phyloP scores from a whole-genome alignment of 2,888 invertebrate genomes.

The Mylabris sibirica region DNA sequence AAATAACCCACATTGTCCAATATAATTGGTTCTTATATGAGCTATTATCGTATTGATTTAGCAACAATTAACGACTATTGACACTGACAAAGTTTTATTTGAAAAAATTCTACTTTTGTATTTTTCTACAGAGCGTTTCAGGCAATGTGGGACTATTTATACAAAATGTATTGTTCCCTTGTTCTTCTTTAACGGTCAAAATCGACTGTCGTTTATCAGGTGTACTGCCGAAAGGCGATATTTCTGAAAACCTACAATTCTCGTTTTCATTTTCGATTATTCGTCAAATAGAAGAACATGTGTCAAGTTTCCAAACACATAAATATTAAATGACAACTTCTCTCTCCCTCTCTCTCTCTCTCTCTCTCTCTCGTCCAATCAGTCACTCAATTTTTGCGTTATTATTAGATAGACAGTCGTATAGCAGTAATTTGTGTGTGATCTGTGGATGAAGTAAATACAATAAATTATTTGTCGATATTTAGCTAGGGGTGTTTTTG shows the following conservation, averaged over 20 bases:
- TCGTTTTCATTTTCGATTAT: neutral
- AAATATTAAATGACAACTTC: neutral
- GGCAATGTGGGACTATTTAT: too few species aligned
- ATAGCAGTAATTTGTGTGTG: neutral
- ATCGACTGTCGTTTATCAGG: neutral
- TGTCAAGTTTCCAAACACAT: conserved; percentile 11
- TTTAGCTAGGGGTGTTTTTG: neutral
- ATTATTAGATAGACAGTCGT: neutral
- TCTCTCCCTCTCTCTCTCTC: neutral
- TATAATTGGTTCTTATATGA: too few species aligned
- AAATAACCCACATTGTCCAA: too few species aligned
- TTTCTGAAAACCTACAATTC: neutral
- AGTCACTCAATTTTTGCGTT: neutral
- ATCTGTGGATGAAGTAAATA: conserved; percentile 4
- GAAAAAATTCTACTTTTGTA: too few species aligned
- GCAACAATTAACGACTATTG: too few species aligned
- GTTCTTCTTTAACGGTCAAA: neutral
- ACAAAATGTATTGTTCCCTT: too few species aligned
- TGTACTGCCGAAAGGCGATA: neutral
- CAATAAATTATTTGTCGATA: conserved; percentile 4
- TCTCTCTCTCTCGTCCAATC: neutral
- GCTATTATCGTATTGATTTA: too few species aligned
- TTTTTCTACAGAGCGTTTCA: too few species aligned
- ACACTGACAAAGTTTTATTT: too few species aligned
- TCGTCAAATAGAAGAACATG: neutral